Evolutionary conservation across 2,113 vertebrate species (phyloP), one percentile per base, ranked within the genome.

Genomic region (Etheostoma spectabile): DNA sequence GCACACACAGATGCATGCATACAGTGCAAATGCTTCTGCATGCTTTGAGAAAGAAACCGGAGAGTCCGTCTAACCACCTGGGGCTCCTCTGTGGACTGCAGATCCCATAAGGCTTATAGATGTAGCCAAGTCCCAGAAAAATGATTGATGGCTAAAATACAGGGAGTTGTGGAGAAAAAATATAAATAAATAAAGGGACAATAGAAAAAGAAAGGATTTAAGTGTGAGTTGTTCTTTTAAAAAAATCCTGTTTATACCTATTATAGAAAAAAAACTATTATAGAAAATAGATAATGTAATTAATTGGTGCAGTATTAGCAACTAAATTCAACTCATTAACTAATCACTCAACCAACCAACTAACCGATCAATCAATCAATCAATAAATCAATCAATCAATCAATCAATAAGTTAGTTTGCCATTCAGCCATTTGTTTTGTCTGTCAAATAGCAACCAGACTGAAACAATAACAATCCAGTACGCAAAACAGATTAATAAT

Each of bases 51-150:
- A 46, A 57, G 86, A 81, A 93, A 93, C 64, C 5, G 64, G 85
- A 90, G 89, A 91, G 79, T 18, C 75, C 67, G 60, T 80, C 21
- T 74, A 66, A 89, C 90, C 77, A 82, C 78, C 70, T 85, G 80
- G 69, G 59, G 45, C 73, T 85, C 69, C 62, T 76, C 75, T 86
- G 77, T n/a, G 89, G 74, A 70, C 87, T 82, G 38, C 24, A 79
- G 87, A 82, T 87, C 87, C 88, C 88, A 84, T 51, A 84, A 88
- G 88, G 65, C 77, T 87, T 38, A 21, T 12, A 74, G 79, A 42
- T 66, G 55, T 42, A 65, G 52, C 61, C 38, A 14, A 56, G 67
- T 77, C 69, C 61, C 72, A 62, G 4, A 80, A n/a, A 79, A 71
- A 53, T 77, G 52, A 86, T 78, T 79, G 77, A 87, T 91, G 85